phyloP scores from a whole-genome alignment of 1,140 invertebrate species.

The Oscheius sp. region DNA sequence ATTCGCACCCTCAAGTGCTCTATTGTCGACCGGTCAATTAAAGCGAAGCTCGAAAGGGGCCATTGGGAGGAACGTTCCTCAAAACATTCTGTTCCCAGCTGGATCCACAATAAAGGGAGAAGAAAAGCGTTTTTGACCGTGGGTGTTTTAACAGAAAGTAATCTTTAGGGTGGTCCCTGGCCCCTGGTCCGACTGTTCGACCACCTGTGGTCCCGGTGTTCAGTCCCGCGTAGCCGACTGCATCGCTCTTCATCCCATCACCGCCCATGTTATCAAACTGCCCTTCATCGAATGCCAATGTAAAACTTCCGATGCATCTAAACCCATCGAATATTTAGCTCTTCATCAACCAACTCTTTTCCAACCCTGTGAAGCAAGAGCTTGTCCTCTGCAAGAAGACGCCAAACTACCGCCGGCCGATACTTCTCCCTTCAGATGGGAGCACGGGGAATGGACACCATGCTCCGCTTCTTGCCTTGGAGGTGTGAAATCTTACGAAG shows the following conservation, averaged over 20 bases:
- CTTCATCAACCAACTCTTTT: constrained; percentile 48
- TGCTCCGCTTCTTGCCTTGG: constrained; percentile 92
- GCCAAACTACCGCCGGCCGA: constrained; percentile 14
- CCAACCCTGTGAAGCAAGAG: constrained; percentile 49
- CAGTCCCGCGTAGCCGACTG: constrained; percentile 74
- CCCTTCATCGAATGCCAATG: constrained; percentile 57
- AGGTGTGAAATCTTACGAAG: constrained; percentile 62
- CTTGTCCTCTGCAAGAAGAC: constrained; percentile 35
- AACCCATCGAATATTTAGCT: constrained; percentile 8
- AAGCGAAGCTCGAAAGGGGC: too few species aligned
- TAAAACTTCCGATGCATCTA: background rate
- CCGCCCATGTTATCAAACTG: constrained; percentile 43
- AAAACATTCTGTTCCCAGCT: too few species aligned
- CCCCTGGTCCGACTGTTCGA: constrained; percentile 77
- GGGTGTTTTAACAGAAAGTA: background rate
- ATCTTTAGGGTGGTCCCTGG: constrained; percentile 63
- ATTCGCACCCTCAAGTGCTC: too few species aligned
- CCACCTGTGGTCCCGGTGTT: constrained; percentile 70
- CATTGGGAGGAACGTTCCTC: too few species aligned
- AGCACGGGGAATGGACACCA: constrained; percentile 70
- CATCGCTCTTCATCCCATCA: constrained; percentile 57
- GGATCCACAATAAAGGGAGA: too few species aligned
- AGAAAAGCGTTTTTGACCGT: too few species aligned
- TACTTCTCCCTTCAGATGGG: constrained; percentile 60
- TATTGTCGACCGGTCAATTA: too few species aligned